Percentiles rank a stretch among this genome's conserved stretches.
phyloP scores from a whole-genome alignment of 2,888 invertebrate genomes.

The Agrypnus murinus region DNA sequence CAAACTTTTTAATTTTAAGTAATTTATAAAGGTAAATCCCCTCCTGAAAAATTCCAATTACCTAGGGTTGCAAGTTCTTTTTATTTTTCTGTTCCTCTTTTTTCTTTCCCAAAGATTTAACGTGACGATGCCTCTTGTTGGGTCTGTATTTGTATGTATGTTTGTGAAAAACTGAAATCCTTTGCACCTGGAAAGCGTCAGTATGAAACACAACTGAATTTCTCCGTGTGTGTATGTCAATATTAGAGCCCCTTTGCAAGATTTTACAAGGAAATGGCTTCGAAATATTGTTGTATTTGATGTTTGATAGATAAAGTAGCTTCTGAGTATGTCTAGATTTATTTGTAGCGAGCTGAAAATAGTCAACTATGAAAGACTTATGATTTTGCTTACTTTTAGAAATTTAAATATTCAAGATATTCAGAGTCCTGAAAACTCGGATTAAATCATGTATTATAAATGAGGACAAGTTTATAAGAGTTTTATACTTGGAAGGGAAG shows the following conservation, averaged over 20 bases:
- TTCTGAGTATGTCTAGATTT: too few relatives aligned
- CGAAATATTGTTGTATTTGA: too few relatives aligned
- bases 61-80: neutral
- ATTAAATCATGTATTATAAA: constrained; percentile 30
- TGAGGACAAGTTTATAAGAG: constrained; percentile 17
- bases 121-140: neutral
- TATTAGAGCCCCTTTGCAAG: neutral
- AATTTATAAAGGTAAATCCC: constrained; percentile 8
- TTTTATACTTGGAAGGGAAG: constrained; percentile 10
- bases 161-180: neutral
- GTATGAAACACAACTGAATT: neutral
- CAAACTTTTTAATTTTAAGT: constrained; percentile 20
- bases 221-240: neutral
- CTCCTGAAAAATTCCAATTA: constrained; percentile 2
- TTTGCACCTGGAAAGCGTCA: constrained; percentile 3
- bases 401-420: constrained; percentile 5
- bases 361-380: neutral
- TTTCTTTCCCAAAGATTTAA: constrained; percentile 1
- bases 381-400: constrained; percentile 9
- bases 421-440: constrained; percentile 3
- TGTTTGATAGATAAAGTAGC: too few relatives aligned
- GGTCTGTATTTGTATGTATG: too few relatives aligned
- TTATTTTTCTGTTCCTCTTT: constrained; percentile 13
- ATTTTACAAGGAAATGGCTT: too few relatives aligned
- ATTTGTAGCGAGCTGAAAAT: constrained; percentile 13